Evolutionary conservation across 2,888 invertebrate species (phyloP).

Genomic region (Troides aeacus): DNA sequence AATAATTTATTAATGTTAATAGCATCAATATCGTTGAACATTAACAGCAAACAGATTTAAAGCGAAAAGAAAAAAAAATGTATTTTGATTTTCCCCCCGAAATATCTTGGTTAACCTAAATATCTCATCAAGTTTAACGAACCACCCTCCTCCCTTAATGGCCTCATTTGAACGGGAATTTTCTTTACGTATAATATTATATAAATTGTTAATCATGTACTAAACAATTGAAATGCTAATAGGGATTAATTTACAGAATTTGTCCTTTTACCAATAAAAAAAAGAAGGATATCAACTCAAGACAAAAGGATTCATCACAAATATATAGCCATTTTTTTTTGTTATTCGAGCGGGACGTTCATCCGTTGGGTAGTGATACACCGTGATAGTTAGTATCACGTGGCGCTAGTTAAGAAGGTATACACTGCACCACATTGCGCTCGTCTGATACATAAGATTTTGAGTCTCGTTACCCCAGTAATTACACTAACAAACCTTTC

Average conservation of each 20-base stretch:
- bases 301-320: background rate
- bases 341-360: background rate
- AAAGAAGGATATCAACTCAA: too few species aligned
- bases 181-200: conserved; percentile 11
- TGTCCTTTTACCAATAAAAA: too few species aligned
- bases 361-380: too few species aligned
- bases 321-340: background rate
- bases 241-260: too few species aligned
- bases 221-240: conserved; percentile 1
- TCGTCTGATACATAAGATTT: too few species aligned
- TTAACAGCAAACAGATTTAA: background rate
- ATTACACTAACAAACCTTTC: too few species aligned
- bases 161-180: conserved; percentile 21
- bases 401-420: too few species aligned
- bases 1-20: too few species aligned
- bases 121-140: conserved; percentile 25
- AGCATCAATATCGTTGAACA: too few species aligned
- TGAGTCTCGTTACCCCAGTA: too few species aligned
- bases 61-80: background rate
- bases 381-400: too few species aligned
- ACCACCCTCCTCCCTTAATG: conserved; percentile 17
- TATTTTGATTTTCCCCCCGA: conserved; percentile 10
- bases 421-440: too few species aligned
- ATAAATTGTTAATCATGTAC: conserved; percentile 6
- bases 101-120: conserved; percentile 14